Conservation (phyloP, 2,888 invertebrate genomes). For the Listrodromus nycthemerus region DNA sequence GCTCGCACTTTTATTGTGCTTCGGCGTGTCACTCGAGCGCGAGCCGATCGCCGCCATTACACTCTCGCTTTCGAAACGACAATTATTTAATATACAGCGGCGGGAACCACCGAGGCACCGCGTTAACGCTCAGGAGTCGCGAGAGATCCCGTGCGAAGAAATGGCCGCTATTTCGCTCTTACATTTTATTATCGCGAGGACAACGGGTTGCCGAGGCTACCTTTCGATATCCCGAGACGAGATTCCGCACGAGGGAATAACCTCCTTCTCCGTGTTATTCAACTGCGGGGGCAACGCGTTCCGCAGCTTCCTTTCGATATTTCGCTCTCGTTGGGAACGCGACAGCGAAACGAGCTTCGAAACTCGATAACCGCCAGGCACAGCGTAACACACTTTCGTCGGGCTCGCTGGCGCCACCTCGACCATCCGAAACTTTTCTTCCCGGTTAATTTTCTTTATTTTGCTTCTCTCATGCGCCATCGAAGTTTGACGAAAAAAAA, state of each 20-base stretch:
- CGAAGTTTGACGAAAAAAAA: not conserved
- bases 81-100: slow-evolving; percentile 82
- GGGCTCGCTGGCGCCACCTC: slow-evolving; percentile 58
- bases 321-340: slow-evolving; percentile 37
- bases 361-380: slow-evolving; percentile 5
- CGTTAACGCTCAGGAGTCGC: not conserved
- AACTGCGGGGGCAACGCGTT: slow-evolving; percentile 20
- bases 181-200: slow-evolving; percentile 46
- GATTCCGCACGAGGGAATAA: not conserved
- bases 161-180: slow-evolving; percentile 45
- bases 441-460: not conserved
- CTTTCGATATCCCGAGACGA: slow-evolving; percentile 51
- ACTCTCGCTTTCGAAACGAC: slow-evolving; percentile 83
- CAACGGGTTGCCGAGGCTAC: slow-evolving; percentile 32
- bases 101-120: slow-evolving; percentile 45
- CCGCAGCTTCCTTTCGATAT: slow-evolving; percentile 59
- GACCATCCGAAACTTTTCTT: slow-evolving; percentile 8
- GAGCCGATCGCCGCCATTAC: slow-evolving; percentile 68
- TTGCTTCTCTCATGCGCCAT: not conserved
- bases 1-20: not conserved
- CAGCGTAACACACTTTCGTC: slow-evolving; percentile 57
- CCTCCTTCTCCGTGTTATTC: not conserved
- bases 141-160: slow-evolving; percentile 24
- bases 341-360: slow-evolving; percentile 44
- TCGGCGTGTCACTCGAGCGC: slow-evolving; percentile 14